phyloP scores from a whole-genome alignment of 2,888 invertebrate species.

The Drosophila subquinaria region DNA sequence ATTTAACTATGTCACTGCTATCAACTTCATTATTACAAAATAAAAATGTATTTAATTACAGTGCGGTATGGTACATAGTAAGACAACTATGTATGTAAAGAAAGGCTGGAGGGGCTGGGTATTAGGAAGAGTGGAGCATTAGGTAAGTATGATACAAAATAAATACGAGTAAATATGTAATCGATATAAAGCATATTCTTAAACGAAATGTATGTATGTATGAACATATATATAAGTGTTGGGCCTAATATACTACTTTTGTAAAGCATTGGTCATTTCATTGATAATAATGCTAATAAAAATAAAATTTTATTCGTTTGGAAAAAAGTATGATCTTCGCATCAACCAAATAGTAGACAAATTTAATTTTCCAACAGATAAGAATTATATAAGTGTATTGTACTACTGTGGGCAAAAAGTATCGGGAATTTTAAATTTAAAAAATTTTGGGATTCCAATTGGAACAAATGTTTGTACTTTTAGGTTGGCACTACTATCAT shows the following conservation, averaged over 20 bases:
- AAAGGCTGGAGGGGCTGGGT: background rate
- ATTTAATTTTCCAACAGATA: too few species aligned
- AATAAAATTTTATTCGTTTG: too few species aligned
- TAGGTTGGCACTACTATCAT: too few species aligned
- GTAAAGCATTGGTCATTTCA: background rate
- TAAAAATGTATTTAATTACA: constrained; percentile 9
- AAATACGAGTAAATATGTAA: constrained; percentile 7
- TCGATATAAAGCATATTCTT: background rate
- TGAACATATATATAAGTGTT: constrained; percentile 3
- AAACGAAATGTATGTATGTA: background rate
- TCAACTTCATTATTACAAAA: constrained; percentile 9
- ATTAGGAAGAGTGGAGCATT: background rate
- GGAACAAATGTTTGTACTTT: too few species aligned
- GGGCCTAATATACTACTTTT: background rate
- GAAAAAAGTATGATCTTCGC: too few species aligned
- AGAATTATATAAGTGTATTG: too few species aligned
- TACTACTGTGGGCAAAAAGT: too few species aligned
- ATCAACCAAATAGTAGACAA: too few species aligned
- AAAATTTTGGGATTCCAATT: too few species aligned
- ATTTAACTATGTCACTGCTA: background rate
- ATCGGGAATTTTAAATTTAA: too few species aligned
- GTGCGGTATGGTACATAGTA: constrained; percentile 4
- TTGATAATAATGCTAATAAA: too few species aligned
- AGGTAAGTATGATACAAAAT: constrained; percentile 6
- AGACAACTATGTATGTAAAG: background rate